phyloP scores from a whole-genome alignment of 1,140 invertebrate species.

The Condylostylus longicornis region DNA sequence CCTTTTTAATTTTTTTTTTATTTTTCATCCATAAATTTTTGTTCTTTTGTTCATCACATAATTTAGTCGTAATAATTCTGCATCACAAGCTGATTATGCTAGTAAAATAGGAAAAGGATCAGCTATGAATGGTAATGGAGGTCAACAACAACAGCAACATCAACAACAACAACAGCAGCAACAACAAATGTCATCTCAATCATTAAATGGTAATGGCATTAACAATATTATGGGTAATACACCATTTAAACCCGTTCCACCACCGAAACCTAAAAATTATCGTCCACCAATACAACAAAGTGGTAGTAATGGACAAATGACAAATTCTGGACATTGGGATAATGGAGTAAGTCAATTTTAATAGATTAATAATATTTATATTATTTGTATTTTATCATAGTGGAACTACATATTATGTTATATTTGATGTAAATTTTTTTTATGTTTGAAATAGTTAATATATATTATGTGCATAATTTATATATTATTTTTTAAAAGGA shows the following conservation, averaged over 20 bases:
- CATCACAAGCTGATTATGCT: constrained; percentile 38
- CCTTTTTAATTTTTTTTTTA: constrained; percentile 3
- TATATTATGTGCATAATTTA: constrained; percentile 2
- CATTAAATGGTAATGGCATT: constrained; percentile 20
- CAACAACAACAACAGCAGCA: constrained; percentile 16
- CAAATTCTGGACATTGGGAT: constrained; percentile 20
- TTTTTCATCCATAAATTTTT: constrained; percentile 5
- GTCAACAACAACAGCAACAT: constrained; percentile 19
- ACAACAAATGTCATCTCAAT: no score
- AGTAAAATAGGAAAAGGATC: constrained; percentile 27
- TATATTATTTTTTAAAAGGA: constrained; percentile 14
- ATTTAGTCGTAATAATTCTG: constrained; percentile 38
- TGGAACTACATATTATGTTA: no score
- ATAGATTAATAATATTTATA: neutral
- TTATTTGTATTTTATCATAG: no score
- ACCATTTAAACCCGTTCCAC: constrained; percentile 74
- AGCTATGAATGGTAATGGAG: constrained; percentile 18
- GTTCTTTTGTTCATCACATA: no score
- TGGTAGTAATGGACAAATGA: constrained; percentile 17
- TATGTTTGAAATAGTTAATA: constrained; percentile 1
- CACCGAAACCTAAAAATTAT: constrained; percentile 82
- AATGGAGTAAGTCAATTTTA: constrained; percentile 23
- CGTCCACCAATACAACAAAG: constrained; percentile 44
- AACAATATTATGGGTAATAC: constrained; percentile 25
- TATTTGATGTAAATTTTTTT: no score